Conservation (phyloP, 2,113 vertebrate species). For the Chloebia gouldiae region DNA sequence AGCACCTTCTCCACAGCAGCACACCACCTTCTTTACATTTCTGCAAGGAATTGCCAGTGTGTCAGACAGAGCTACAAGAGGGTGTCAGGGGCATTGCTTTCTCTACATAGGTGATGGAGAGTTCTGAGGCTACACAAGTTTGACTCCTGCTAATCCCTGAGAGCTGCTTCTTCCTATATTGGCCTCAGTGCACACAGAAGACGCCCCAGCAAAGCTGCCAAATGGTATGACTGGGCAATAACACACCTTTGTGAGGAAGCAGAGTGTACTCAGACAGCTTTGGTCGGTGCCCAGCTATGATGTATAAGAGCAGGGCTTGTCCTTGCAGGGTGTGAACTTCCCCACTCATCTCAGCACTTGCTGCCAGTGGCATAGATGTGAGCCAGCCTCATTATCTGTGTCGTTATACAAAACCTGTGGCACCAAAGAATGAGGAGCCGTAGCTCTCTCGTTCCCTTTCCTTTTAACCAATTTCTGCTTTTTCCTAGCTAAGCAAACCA, state of each 20-base stretch:
- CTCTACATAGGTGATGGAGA: background rate
- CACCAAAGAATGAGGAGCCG: background rate
- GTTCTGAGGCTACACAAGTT: background rate
- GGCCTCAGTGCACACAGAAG: background rate
- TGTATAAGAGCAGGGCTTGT: background rate
- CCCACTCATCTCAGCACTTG: background rate
- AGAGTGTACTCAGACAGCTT: background rate
- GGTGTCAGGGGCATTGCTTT: background rate
- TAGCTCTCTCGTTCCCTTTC: background rate
- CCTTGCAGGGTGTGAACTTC: background rate
- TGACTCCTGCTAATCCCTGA: background rate
- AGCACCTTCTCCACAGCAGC: background rate
- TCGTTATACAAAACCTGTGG: background rate
- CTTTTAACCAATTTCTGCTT: background rate
- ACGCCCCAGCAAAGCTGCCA: background rate
- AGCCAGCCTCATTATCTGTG: background rate
- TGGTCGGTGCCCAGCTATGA: background rate
- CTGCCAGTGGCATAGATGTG: background rate
- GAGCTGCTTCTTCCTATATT: background rate
- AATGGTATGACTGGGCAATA: background rate
- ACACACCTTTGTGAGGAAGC: background rate
- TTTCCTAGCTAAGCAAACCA: background rate
- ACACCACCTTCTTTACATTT: background rate
- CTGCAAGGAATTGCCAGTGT: background rate
- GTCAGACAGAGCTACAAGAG: background rate